These are phyloP conservation scores for Corythaeola cristata DNA, from an alignment of 2,113 vertebrate genomes.

Conservation along the genomic window DNA sequence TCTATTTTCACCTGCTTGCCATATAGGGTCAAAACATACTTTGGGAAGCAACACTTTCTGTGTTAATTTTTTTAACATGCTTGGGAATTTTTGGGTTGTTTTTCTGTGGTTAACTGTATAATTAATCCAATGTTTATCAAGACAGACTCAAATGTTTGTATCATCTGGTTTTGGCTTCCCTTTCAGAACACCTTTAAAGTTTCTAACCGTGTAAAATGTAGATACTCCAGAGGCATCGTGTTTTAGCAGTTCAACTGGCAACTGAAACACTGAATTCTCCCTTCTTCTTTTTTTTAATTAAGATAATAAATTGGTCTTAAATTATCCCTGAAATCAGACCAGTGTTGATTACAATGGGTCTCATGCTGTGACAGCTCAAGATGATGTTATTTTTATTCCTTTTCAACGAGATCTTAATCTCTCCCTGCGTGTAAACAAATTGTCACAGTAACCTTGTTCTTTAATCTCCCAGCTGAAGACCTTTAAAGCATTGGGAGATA, in stretches of 20 bases:
- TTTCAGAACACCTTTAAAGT: neutral
- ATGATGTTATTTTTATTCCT: conserved; percentile 87
- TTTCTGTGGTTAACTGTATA: neutral
- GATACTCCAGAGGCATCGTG: conserved; percentile 13
- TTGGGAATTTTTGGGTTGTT: neutral
- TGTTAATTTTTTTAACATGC: neutral
- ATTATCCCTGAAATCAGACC: conserved; percentile 99
- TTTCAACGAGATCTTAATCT: conserved; percentile 90
- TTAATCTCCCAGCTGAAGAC: conserved; percentile 82
- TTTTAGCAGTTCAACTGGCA: conserved; percentile 56
- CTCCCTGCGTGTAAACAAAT: conserved; percentile 86
- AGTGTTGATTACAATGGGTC: conserved; percentile 96
- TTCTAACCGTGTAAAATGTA: neutral
- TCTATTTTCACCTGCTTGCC: neutral
- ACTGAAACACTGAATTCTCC: conserved; percentile 73
- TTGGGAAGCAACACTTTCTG: neutral
- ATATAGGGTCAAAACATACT: neutral
- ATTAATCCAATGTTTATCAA: neutral
- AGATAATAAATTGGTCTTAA: conserved; percentile 99
- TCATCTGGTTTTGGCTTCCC: neutral
- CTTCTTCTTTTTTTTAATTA: conserved; percentile 84
- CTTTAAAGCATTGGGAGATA: conserved; percentile 82
- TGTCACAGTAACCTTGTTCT: conserved; percentile 85
- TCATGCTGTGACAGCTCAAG: conserved; percentile 93
- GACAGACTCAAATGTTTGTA: neutral